Conservation (phyloP, 2,113 vertebrate genomes). For the Hystrix cristata region DNA sequence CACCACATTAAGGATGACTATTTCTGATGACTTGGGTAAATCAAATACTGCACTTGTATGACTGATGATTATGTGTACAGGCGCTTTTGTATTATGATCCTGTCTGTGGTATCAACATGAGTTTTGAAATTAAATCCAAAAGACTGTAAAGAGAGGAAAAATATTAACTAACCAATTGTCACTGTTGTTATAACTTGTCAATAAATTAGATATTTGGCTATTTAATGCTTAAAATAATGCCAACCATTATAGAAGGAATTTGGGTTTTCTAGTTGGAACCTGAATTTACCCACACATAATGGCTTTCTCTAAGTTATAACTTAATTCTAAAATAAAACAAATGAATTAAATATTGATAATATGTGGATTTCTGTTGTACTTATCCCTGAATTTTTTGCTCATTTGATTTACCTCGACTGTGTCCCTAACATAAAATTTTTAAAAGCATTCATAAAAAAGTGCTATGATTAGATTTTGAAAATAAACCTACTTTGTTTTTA, state of each 20-base stretch:
- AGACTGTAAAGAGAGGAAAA: background rate
- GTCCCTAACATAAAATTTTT: background rate
- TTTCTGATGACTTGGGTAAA: background rate
- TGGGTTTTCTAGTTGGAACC: conserved; percentile 1
- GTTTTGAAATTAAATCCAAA: conserved; percentile 30
- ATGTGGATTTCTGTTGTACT: background rate
- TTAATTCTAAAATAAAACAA: conserved; percentile 58
- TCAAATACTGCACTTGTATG: background rate
- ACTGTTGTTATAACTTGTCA: conserved; percentile 12
- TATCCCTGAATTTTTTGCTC: background rate
- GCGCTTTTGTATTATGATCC: background rate
- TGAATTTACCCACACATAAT: background rate
- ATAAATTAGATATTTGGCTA: conserved; percentile 20
- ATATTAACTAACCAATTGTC: background rate
- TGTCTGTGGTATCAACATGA: conserved; percentile 34
- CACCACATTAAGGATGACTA: background rate
- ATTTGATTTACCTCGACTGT: background rate
- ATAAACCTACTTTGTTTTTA: background rate
- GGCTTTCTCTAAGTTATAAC: conserved; percentile 32
- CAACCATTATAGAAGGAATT: background rate
- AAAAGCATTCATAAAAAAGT: background rate
- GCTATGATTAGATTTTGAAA: conserved; percentile 13
- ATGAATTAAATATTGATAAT: background rate
- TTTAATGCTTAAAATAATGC: background rate
- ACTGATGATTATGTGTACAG: background rate